Evolutionary conservation across 2,888 invertebrate species (phyloP).

Genomic region (Cheilosia vulpina): DNA sequence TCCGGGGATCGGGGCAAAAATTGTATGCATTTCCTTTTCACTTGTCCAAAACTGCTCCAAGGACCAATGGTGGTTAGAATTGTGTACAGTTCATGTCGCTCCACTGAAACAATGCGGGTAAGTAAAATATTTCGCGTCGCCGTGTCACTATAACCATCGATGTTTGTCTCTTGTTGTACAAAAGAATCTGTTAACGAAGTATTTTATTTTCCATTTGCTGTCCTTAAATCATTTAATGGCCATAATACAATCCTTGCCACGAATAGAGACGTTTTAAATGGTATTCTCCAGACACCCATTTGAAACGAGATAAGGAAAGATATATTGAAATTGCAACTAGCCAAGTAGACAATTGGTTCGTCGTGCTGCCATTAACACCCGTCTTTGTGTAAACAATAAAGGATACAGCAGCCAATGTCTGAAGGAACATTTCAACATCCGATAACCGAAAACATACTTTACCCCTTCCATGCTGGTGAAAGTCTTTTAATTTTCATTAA

Average conservation of each 20-base stretch:
- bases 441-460: background rate
- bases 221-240: background rate
- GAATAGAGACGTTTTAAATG: background rate
- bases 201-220: background rate
- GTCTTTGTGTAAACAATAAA: background rate
- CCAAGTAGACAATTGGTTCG: background rate
- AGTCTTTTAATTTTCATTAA: too few species aligned
- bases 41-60: too few species aligned
- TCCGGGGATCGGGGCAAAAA: too few species aligned
- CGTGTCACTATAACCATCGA: too few species aligned
- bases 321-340: constrained; percentile 2
- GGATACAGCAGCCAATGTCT: background rate
- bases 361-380: background rate
- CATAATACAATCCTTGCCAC: background rate
- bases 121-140: too few species aligned
- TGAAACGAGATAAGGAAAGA: background rate
- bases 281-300: background rate
- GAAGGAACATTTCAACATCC: background rate
- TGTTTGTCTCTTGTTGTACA: too few species aligned
- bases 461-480: background rate
- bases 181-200: too few species aligned
- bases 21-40: too few species aligned
- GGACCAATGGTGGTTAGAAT: too few species aligned
- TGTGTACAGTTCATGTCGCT: too few species aligned
- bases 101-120: too few species aligned